Evolutionary conservation across 1,140 invertebrate genomes (phyloP), one percentile per base, ranked within the genome.

Genomic region (Pogonomyrmex californicus): DNA sequence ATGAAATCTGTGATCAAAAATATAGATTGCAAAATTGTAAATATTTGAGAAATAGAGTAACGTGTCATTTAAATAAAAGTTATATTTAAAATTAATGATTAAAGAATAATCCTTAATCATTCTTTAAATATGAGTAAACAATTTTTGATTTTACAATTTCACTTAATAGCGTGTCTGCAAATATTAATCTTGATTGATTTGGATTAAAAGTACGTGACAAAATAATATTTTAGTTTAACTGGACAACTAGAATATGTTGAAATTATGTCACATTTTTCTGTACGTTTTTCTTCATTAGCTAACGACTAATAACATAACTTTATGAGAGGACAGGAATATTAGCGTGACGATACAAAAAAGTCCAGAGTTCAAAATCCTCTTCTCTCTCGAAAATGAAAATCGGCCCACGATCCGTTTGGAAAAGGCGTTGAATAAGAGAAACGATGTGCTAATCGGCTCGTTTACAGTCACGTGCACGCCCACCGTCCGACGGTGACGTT

Each of bases 401-500:
- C 75, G 73, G 77, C 51, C 70, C 62, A 58, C 63, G 62, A 81
- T 85, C 58, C 68, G 56, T 86, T 87, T 60, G 73, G 89, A 91
- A 90, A 90, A 90, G 83, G 87, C 83, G 73, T 90, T 83, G 86
- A 91, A 91, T 89, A 88, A 88, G 86, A 86, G 87, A 90, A 87
- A 91, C 76, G 90, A 86, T 89, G 90, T 91, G 88, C 88, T 91
- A 93, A 92, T 93, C 93, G 90, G 93, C 91, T 93, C 93, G 93
- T 93, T 93, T 94, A 93, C 91, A 93, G 92, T 92, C 93, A 90
- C 93, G 93, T 93, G 94, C 93, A 92, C 93, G 93, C 92, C 92
- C 92, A 92, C 92, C 92, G 93, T 92, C 92, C 93, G 91, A 89
- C 88, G 56, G 86, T 92, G 86, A 91, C 89, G 86, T 90, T 90